Evolutionary conservation across 92 coral and sea anemone genomes (phyloP), one percentile per base, ranked within the genome.

Genomic region (Parazoanthus swiftii): DNA sequence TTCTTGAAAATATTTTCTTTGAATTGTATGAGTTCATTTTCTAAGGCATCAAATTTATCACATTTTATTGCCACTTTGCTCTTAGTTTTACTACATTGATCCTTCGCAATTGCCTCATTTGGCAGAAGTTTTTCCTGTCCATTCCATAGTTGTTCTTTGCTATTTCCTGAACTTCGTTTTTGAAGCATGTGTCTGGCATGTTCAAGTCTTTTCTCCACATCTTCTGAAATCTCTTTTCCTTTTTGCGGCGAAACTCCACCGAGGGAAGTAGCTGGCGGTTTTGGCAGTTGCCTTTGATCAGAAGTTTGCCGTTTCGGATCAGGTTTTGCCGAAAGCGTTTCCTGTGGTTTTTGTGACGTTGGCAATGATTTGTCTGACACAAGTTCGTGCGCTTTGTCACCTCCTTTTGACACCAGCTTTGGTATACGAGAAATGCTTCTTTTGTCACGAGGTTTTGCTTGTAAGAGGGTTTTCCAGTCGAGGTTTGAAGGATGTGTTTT

Each of bases 161-260:
- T 71, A 50, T 29, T 51, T 25, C 29, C 67, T 46, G 87, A 71
- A 29, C 35, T n/a, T 4, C 67, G 87, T 46, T 84, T 84, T 36
- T 46, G 79, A 50, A 84, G 87, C 63, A 84, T 33, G 25, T 16
- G 54, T 50, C 87, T 71, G 4, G 79, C 87, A 33, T 70, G 51
- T 26, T 84, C 79, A 46, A 84, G 78, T 48, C 77, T 84, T 72
- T 84, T 84, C 63, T 72, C 79, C 3, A 84, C 78, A n/a, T 84
- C 87, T 29, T 72, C 66, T 20, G 87, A 84, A 48, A 84, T 70
- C 18, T 84, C 87, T 18, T 68, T 84, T 84, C 87, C 87, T 84
- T 72, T 46, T 21, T 48, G 26, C 6, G 87, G 87, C 16, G 78
- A 71, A 71, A 46, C 46, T 20, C 79, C 51, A 72, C 87, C 48